Base-by-base conservation (phyloP, 2,113 vertebrate species). In the Uria aalge region DNA sequence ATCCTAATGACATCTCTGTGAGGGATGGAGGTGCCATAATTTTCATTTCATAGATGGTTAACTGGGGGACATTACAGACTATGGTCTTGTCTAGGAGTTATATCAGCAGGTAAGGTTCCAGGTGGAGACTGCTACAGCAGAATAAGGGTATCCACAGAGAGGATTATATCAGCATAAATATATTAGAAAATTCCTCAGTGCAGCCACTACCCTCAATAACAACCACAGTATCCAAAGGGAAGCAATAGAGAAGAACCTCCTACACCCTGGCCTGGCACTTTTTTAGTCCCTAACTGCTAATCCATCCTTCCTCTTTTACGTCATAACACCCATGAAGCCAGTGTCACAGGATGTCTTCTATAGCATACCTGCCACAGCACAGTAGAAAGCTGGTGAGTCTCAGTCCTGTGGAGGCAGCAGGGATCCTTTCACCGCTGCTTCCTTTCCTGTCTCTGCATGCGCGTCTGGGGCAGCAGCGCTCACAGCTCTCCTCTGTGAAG, bases 1-100 rank as follows among this genome's bases (percentile, higher is more conserved):
- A 94, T 93, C 82, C 88, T 96, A 90, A 96, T 80, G 82, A 63
- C 75, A 80, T 90, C 71, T 92, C 75, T 57, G 88, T 93, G 95
- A 96, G 71, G 20, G 50, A 85, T 82, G 63, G 77, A 85, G 40
- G 77, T 94, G 73, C 86, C 83, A 92, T 96, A 53, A 95, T 90
- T 92, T 91, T 93, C 53, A 83, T 95, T 96, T 96, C 88, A 96
- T 88, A 93, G 90, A 77, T 92, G 82, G 92, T 56, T 90, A 79
- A 76, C 87, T 85, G 77, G 81, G 85, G 38, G 75, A 74, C 59
- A 84, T 92, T 94, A 80, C 36, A 53, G 40, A 17, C 62, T 82
- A 50, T 43, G 43, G 50, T 57, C 78, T 80, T 88, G 67, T 90
- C 90, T 50, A 67, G 55, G 75, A 85, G 41, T 83, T 95, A 78